Conservation (phyloP, 2,797 vertebrate genomes). For the Sebastolobus alascanus region DNA sequence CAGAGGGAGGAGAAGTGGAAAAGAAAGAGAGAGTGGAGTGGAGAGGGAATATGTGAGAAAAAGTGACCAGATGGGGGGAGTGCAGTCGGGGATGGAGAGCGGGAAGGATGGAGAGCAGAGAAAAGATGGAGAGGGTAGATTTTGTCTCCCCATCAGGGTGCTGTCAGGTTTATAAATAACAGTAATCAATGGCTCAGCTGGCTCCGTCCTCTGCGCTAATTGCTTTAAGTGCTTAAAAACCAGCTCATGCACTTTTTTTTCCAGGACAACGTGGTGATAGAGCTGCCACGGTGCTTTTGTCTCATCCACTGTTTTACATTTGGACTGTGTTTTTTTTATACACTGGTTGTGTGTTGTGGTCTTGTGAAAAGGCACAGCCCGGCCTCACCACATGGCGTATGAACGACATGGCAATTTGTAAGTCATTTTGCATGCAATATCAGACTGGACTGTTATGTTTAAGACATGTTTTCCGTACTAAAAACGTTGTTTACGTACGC, state of each 20-base stretch:
- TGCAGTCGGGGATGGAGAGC: background rate
- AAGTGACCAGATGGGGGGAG: conserved; percentile 34
- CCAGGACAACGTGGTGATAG: conserved; percentile 38
- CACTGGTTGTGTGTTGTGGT: background rate
- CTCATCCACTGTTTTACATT: conserved; percentile 10
- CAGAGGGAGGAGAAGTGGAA: conserved; percentile 26
- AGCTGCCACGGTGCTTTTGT: conserved; percentile 53
- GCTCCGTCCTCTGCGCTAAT: conserved; percentile 79
- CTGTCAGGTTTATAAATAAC: conserved; percentile 85
- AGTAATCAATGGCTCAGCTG: conserved; percentile 84
- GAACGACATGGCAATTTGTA: background rate
- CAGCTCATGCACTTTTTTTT: conserved; percentile 56
- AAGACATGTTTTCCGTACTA: too few relatives aligned
- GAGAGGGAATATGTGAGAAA: conserved; percentile 14
- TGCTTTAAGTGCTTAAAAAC: conserved; percentile 80
- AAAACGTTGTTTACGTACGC: background rate
- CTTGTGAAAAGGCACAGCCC: background rate
- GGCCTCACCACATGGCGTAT: background rate
- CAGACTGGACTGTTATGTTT: too few relatives aligned
- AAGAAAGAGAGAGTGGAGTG: background rate
- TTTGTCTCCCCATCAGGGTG: conserved; percentile 73
- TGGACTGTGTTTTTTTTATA: background rate
- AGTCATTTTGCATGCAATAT: background rate
- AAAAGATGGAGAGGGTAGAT: conserved; percentile 56
- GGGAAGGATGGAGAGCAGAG: conserved; percentile 12